Conservation (phyloP, 1,140 invertebrate species). For the Alviniconcha marisindica region DNA sequence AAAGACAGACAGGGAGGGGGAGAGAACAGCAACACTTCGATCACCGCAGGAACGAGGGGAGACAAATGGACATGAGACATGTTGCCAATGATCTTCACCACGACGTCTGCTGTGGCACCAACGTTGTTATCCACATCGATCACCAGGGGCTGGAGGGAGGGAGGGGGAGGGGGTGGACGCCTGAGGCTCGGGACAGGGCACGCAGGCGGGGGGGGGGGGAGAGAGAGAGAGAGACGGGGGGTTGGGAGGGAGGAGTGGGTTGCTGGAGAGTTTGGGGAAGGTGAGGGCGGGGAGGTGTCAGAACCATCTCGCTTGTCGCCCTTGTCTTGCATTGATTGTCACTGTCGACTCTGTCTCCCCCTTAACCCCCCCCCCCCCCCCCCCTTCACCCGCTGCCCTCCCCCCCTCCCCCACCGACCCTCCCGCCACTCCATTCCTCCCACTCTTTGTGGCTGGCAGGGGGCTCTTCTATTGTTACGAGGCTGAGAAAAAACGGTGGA, state of each 20-base stretch:
- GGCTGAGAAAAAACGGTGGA: too few relatives aligned
- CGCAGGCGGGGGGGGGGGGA: not conserved
- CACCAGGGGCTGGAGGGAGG: not conserved
- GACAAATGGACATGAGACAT: not conserved
- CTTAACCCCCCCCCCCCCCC: not conserved
- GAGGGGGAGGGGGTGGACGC: not conserved
- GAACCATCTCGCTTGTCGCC: not conserved
- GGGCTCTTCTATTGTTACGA: too few relatives aligned
- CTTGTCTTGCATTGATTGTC: too few relatives aligned
- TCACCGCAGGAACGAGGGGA: not conserved
- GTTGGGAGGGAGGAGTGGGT: not conserved
- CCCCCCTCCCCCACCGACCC: not conserved
- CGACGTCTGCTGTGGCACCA: not conserved
- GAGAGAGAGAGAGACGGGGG: not conserved
- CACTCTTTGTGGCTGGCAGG: too few relatives aligned
- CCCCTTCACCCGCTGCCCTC: not conserved
- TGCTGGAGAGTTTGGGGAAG: not conserved
- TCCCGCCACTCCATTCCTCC: not conserved
- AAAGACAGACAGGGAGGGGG: not conserved
- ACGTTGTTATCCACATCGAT: not conserved
- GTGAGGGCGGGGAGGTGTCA: not conserved
- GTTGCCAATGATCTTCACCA: not conserved
- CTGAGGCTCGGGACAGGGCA: too few relatives aligned
- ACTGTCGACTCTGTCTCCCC: not conserved
- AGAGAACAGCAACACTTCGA: not conserved